These are phyloP conservation scores for Heliconius erato DNA, from an alignment of 2,888 invertebrate species.

Conservation along the genomic window DNA sequence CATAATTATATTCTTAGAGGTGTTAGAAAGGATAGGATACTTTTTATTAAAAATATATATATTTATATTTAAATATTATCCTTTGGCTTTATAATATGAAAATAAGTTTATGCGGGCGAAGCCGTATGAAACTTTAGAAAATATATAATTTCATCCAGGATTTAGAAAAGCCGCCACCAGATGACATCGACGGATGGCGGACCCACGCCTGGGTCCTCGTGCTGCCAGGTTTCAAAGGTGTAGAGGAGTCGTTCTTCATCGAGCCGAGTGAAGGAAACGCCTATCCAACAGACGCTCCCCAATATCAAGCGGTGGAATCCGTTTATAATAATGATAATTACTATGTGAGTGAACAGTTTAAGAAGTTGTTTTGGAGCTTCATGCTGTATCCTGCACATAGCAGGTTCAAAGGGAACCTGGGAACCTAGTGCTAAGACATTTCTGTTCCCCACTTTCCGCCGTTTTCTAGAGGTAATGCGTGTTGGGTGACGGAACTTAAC, in stretches of 20 bases:
- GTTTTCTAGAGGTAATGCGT: neutral
- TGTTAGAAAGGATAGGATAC: too few relatives aligned
- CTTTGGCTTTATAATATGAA: too few relatives aligned
- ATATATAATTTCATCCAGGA: slow-evolving; percentile 81
- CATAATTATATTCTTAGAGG: too few relatives aligned
- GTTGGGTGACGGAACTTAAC: neutral
- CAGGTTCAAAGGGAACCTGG: neutral
- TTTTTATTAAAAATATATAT: too few relatives aligned
- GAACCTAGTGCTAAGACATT: neutral
- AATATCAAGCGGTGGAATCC: slow-evolving; percentile 92
- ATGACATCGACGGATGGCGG: slow-evolving; percentile 88
- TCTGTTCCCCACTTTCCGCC: neutral
- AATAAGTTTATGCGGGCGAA: too few relatives aligned
- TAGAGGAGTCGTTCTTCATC: slow-evolving; percentile 90
- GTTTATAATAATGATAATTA: slow-evolving; percentile 95
- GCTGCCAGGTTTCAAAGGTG: slow-evolving; percentile 84
- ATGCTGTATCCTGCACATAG: neutral
- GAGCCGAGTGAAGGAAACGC: slow-evolving; percentile 93
- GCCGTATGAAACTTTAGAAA: too few relatives aligned
- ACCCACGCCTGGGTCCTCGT: slow-evolving; percentile 95
- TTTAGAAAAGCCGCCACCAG: slow-evolving; percentile 87
- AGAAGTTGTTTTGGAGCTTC: neutral
- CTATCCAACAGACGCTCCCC: slow-evolving; percentile 83
- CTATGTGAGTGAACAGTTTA: slow-evolving; percentile 83
- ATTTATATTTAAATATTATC: too few relatives aligned